Conservation (phyloP, 2,797 vertebrate species). For the Eurystomus glaucurus region DNA sequence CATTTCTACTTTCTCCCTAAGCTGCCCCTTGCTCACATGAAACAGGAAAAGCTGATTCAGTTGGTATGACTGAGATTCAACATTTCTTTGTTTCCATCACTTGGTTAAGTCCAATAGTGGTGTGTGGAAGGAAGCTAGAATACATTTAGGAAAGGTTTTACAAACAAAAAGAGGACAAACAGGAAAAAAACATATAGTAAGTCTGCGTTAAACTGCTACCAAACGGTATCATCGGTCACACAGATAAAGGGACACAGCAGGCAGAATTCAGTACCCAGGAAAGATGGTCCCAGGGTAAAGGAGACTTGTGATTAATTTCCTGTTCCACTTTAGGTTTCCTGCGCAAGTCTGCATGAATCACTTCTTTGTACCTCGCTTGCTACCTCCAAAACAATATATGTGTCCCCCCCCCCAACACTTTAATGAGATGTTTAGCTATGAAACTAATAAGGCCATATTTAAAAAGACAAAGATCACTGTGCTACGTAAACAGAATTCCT, state of each 20-base stretch:
- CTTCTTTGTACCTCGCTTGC: not conserved
- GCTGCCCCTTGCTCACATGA: not conserved
- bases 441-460: not conserved
- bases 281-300: not conserved
- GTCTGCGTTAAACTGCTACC: not conserved
- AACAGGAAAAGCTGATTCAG: fast-evolving
- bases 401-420: not conserved
- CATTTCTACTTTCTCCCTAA: not conserved
- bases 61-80: not conserved
- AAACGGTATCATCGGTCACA: not conserved
- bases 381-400: not conserved
- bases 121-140: not conserved
- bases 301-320: not conserved
- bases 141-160: not conserved
- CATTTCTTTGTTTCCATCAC: not conserved
- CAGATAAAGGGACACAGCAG: not conserved
- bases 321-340: not conserved
- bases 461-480: not conserved
- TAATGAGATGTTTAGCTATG: not conserved
- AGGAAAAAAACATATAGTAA: not conserved
- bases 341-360: not conserved
- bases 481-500: not conserved
- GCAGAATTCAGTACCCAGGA: not conserved
- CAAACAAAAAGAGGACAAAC: not conserved
- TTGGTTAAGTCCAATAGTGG: not conserved